phyloP scores from a whole-genome alignment of 1,140 invertebrate genomes.

The Condylostylus longicornis region DNA sequence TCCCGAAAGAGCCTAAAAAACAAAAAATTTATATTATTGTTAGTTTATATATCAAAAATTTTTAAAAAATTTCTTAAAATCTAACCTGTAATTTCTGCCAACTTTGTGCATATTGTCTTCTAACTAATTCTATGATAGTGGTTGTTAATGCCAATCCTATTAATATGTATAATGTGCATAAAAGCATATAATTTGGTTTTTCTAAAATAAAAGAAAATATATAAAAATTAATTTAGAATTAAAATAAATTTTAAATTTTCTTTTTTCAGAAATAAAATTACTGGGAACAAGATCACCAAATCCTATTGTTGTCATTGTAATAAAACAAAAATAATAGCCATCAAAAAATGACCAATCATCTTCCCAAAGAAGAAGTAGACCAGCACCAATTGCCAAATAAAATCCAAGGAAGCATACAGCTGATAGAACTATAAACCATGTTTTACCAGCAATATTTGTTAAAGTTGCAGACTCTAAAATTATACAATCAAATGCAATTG shows the following conservation, averaged over 20 bases:
- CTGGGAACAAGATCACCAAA: constrained; percentile 84
- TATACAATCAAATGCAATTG: constrained; percentile 2
- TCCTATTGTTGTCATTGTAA: constrained; percentile 89
- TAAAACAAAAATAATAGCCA: constrained; percentile 87
- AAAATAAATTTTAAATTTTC: not conserved
- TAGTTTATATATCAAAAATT: not conserved
- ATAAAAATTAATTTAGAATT: not conserved
- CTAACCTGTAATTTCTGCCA: constrained; percentile 51
- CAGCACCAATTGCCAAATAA: constrained; percentile 63
- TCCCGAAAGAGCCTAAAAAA: constrained; percentile 50
- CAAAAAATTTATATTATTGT: not conserved
- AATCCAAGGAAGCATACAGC: constrained; percentile 58
- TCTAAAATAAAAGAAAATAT: constrained; percentile 37
- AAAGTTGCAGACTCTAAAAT: constrained; percentile 22
- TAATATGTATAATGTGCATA: constrained; percentile 83
- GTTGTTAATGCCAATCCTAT: constrained; percentile 86
- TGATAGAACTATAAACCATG: constrained; percentile 48
- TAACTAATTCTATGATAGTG: constrained; percentile 82
- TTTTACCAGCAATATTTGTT: constrained; percentile 33
- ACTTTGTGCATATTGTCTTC: constrained; percentile 68
- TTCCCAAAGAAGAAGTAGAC: constrained; percentile 58
- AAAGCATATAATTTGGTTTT: constrained; percentile 71
- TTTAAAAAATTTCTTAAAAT: not conserved
- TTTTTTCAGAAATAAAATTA: constrained; percentile 33
- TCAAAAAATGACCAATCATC: constrained; percentile 84